phyloP scores from a whole-genome alignment of 2,888 invertebrate genomes.

The Troides oblongomaculatus region DNA sequence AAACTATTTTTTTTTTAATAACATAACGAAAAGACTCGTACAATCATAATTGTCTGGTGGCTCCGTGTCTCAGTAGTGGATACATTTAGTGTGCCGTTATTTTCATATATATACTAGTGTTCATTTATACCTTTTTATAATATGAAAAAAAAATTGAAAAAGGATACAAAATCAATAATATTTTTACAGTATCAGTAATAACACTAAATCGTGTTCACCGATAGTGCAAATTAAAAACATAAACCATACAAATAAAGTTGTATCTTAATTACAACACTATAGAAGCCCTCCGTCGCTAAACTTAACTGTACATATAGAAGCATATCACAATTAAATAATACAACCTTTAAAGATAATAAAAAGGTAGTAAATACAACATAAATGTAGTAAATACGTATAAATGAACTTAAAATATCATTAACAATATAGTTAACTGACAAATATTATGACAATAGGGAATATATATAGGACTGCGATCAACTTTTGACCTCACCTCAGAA shows the following conservation, averaged over 20 bases:
- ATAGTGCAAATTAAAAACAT: neutral
- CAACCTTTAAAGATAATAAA: neutral
- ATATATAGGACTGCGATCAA: too few species aligned
- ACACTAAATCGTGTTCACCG: neutral
- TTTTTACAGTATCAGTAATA: neutral
- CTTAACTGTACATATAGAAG: neutral
- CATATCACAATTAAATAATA: constrained; percentile 5
- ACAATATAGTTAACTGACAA: neutral
- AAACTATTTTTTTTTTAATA: too few species aligned
- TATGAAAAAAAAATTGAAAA: neutral
- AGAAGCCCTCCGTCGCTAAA: neutral
- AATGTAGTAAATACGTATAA: neutral
- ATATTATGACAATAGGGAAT: too few species aligned
- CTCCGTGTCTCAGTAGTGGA: too few species aligned
- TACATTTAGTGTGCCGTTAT: too few species aligned
- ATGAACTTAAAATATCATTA: neutral
- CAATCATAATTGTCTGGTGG: too few species aligned
- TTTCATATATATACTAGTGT: too few species aligned
- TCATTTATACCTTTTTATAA: too few species aligned
- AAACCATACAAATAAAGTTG: neutral
- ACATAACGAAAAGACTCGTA: too few species aligned
- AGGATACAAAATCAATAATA: neutral
- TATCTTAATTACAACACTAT: neutral
- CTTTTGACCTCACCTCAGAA: too few species aligned
- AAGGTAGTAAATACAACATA: neutral